phyloP scores from a whole-genome alignment of 2,888 invertebrate genomes.

The Himalopsyche japonica region DNA sequence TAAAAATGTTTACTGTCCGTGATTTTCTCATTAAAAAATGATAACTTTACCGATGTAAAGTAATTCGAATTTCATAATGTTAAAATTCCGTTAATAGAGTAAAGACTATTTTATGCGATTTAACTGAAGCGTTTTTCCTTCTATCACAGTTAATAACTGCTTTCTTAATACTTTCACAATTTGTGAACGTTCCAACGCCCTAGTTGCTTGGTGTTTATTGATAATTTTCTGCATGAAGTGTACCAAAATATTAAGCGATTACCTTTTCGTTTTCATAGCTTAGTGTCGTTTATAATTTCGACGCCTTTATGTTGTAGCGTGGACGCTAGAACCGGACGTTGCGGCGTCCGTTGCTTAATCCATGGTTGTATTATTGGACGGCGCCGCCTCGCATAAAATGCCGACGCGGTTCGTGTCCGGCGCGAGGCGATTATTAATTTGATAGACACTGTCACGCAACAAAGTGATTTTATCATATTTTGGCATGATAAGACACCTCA shows the following conservation, averaged over 20 bases:
- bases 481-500: neutral
- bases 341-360: neutral
- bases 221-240: no score
- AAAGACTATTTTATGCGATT: no score
- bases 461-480: neutral
- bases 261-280: neutral
- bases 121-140: no score
- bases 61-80: no score
- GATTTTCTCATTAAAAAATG: no score
- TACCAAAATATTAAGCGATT: neutral
- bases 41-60: no score
- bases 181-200: no score
- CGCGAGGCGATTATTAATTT: neutral
- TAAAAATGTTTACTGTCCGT: no score
- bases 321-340: neutral
- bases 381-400: neutral
- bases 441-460: neutral
- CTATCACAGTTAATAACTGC: no score
- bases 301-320: neutral
- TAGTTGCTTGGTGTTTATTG: no score
- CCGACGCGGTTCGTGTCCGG: neutral
- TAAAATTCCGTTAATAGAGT: no score
- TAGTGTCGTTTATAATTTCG: neutral
- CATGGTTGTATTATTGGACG: neutral
- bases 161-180: no score